Conservation (phyloP, 1,140 invertebrate genomes). For the Pemphigus obesinymphae region DNA sequence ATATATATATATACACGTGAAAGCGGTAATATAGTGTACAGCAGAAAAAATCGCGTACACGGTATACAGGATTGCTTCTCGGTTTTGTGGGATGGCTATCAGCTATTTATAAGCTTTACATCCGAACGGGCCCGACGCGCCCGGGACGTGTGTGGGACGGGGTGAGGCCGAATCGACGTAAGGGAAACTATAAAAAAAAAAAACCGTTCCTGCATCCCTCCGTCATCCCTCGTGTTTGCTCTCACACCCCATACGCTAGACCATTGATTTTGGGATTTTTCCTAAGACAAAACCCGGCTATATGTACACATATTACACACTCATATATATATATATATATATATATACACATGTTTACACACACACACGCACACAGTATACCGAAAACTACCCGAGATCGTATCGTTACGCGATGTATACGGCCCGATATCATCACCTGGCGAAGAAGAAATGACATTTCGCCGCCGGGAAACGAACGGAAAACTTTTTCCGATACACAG, state of each 20-base stretch:
- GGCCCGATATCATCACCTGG: background rate
- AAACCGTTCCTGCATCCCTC: background rate
- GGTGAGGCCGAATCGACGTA: too few relatives aligned
- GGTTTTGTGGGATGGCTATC: constrained; percentile 15
- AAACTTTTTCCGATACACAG: background rate
- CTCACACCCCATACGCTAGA: too few relatives aligned
- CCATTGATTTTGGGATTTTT: constrained; percentile 18
- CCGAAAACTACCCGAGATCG: too few relatives aligned
- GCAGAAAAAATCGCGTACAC: background rate
- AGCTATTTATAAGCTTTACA: constrained; percentile 27
- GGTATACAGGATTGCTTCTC: background rate
- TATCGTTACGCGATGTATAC: too few relatives aligned
- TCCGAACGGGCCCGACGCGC: background rate
- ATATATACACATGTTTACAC: background rate
- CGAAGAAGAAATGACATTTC: background rate
- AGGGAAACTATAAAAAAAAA: background rate
- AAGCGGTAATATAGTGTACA: too few relatives aligned
- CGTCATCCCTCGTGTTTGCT: background rate
- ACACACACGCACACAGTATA: background rate
- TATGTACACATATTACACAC: background rate
- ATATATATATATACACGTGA: too few relatives aligned
- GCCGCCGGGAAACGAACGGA: background rate
- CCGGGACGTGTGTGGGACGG: too few relatives aligned
- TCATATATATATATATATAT: background rate
- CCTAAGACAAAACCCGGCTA: background rate